Evolutionary conservation across 2,113 vertebrate genomes (phyloP).

Genomic region (Manacus vitellinus): DNA sequence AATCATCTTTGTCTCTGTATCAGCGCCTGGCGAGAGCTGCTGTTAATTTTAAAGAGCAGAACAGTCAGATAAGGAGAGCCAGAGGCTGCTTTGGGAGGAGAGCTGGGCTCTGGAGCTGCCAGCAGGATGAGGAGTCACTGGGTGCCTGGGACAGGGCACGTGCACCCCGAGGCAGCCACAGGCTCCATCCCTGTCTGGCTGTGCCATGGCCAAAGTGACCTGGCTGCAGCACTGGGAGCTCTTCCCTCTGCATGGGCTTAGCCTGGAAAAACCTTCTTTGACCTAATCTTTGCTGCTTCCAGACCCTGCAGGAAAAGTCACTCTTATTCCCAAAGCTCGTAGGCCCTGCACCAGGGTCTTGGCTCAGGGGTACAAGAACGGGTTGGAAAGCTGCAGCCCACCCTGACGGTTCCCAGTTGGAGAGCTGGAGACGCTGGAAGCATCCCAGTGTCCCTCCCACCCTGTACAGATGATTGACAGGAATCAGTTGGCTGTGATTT

Average conservation of each 20-base stretch:
- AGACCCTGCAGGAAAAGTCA: neutral
- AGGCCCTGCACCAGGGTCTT: rapidly evolving
- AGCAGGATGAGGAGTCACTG: neutral
- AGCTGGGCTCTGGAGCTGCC: neutral
- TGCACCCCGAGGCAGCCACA: neutral
- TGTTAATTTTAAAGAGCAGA: neutral
- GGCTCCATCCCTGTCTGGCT: rapidly evolving
- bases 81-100: neutral
- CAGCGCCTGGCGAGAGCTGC: neutral
- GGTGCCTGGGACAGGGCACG: neutral
- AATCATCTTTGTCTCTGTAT: neutral
- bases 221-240: rapidly evolving
- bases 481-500: neutral
- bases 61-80: neutral
- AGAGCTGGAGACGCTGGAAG: neutral
- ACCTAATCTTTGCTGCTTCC: neutral
- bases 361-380: neutral
- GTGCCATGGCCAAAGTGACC: rapidly evolving
- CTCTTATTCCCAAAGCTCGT: rapidly evolving
- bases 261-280: neutral
- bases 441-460: neutral
- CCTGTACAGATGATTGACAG: rapidly evolving
- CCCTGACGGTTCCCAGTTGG: neutral
- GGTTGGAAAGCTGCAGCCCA: neutral
- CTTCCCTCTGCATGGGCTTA: neutral